Conservation (phyloP, 2,888 invertebrate species). For the Alsophila aescularia region DNA sequence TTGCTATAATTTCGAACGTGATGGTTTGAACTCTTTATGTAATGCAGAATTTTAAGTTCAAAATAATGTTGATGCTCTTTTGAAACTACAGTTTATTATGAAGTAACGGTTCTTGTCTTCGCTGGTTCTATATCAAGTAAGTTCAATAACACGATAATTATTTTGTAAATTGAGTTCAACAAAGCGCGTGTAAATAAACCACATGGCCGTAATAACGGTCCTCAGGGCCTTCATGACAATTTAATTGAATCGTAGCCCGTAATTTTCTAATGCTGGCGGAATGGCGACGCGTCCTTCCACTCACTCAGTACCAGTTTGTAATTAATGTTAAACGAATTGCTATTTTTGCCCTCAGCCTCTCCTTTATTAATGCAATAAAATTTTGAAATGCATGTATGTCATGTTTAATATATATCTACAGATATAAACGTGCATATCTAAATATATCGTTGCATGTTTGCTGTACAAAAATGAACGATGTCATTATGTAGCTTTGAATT, state of each 20-base stretch:
- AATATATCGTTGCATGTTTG: too few species aligned
- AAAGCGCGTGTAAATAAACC: conserved; percentile 50
- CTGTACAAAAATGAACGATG: too few species aligned
- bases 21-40: too few species aligned
- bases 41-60: neutral
- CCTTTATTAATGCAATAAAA: neutral
- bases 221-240: conserved; percentile 61
- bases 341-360: neutral
- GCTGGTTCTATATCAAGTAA: neutral
- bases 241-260: conserved; percentile 64
- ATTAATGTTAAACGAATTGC: conserved; percentile 1
- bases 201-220: conserved; percentile 55
- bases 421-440: too few species aligned
- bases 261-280: conserved; percentile 48
- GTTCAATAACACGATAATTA: neutral
- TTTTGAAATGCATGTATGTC: neutral
- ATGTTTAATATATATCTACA: too few species aligned
- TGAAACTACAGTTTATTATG: too few species aligned
- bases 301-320: conserved; percentile 1
- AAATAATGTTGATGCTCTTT: too few species aligned
- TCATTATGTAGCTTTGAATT: too few species aligned
- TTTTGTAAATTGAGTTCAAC: conserved; percentile 35
- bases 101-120: neutral
- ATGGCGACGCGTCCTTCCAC: conserved; percentile 22
- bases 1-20: neutral